A percentile compares a stretch with the other conserved stretches of the same genome.
phyloP scores from a whole-genome alignment of 92 coral and sea anemone genomes.

The Zoanthus gigantus region DNA sequence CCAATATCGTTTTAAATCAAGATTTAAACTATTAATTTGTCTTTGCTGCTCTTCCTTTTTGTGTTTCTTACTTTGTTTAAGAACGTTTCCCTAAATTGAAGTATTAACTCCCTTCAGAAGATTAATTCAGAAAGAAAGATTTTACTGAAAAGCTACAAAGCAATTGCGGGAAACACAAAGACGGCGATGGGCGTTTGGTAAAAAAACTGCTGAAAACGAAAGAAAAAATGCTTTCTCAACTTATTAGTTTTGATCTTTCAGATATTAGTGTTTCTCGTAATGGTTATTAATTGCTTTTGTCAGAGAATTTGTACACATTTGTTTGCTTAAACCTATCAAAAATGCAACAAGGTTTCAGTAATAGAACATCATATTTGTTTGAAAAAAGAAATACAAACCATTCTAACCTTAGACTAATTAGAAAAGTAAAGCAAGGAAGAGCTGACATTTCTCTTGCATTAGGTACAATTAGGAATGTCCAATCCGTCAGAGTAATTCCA shows the following conservation, averaged over 20 bases:
- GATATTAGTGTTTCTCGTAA: constrained; percentile 36
- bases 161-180: background rate
- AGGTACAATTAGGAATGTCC: background rate
- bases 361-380: constrained; percentile 26
- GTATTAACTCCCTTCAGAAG: background rate
- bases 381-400: background rate
- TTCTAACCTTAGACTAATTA: background rate
- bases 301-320: constrained; percentile 44
- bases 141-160: background rate
- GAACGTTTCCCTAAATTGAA: background rate
- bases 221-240: constrained; percentile 25
- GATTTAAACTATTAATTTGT: too few species aligned
- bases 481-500: constrained; percentile 5
- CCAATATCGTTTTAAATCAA: background rate
- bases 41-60: background rate
- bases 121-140: background rate
- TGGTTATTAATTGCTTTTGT: constrained; percentile 46
- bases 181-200: background rate
- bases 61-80: background rate
- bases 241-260: constrained; percentile 17
- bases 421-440: background rate
- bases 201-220: background rate
- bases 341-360: background rate
- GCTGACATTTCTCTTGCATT: background rate
- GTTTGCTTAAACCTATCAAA: constrained; percentile 49